Conservation (phyloP, 2,888 invertebrate genomes). For the Carcina quercana region DNA sequence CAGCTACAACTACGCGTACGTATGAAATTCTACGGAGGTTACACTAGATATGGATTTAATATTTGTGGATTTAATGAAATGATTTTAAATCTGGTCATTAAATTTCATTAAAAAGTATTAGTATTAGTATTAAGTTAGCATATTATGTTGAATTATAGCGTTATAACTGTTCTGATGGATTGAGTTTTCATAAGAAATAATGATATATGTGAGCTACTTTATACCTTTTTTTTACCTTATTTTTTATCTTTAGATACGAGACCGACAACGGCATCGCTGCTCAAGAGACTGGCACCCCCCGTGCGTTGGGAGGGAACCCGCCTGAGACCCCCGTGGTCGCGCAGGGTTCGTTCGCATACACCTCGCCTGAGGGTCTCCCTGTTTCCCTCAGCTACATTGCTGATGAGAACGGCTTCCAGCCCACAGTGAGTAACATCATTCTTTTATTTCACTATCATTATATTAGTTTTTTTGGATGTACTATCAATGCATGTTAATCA, state of each 20-base stretch:
- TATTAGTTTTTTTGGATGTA: too few species aligned
- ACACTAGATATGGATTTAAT: too few species aligned
- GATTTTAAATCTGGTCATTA: too few species aligned
- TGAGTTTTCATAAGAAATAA: too few species aligned
- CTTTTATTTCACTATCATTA: constrained; percentile 6
- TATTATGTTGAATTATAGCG: too few species aligned
- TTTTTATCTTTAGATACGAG: constrained; percentile 58
- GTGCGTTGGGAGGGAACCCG: constrained; percentile 62
- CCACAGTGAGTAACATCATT: constrained; percentile 49
- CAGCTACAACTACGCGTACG: constrained; percentile 63
- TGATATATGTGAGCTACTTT: too few species aligned
- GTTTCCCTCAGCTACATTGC: constrained; percentile 76
- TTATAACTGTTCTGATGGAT: too few species aligned
- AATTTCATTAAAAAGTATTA: too few species aligned
- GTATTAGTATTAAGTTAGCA: too few species aligned
- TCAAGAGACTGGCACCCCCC: constrained; percentile 72
- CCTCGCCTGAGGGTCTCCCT: constrained; percentile 76
- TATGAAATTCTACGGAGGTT: too few species aligned
- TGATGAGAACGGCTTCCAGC: constrained; percentile 81
- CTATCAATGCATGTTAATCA: too few species aligned
- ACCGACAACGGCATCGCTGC: constrained; percentile 78
- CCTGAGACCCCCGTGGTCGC: constrained; percentile 46
- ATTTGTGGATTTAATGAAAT: too few species aligned
- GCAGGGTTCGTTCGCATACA: constrained; percentile 71
- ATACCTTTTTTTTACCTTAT: neutral